phyloP scores from a whole-genome alignment of 2,113 vertebrate species.

The Sinocyclocheilus rhinocerous region DNA sequence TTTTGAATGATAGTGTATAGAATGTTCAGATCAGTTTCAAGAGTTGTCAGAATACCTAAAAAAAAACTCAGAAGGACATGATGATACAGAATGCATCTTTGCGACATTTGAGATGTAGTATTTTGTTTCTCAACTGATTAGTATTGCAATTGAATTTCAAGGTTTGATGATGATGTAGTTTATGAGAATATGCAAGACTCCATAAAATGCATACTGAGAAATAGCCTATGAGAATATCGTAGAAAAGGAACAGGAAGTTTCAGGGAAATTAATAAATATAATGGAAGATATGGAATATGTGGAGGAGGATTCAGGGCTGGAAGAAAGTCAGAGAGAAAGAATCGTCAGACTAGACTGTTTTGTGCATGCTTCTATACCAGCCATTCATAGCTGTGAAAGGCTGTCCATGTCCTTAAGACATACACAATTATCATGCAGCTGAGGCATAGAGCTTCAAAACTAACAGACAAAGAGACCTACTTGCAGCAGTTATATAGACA shows the following conservation, averaged over 20 bases:
- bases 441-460: background rate
- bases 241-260: background rate
- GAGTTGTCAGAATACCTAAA: background rate
- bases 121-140: background rate
- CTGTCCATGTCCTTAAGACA: slow-evolving; percentile 20
- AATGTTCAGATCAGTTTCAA: background rate
- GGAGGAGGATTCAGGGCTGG: slow-evolving; percentile 13
- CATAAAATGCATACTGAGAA: background rate
- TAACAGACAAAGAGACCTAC: background rate
- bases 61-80: background rate
- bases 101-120: background rate
- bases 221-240: background rate
- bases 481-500: slow-evolving; percentile 14
- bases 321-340: slow-evolving; percentile 6
- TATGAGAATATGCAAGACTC: background rate
- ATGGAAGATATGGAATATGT: background rate
- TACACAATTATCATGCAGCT: slow-evolving; percentile 14
- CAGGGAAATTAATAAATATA: background rate
- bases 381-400: slow-evolving; percentile 32
- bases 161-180: background rate
- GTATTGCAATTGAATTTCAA: background rate
- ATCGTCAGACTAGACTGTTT: slow-evolving; percentile 1
- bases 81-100: background rate
- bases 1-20: background rate
- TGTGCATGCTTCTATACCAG: slow-evolving; percentile 8